These are phyloP conservation scores for Euspilapteryx auroguttella DNA, from an alignment of 2,888 invertebrate species.

Conservation along the genomic window DNA sequence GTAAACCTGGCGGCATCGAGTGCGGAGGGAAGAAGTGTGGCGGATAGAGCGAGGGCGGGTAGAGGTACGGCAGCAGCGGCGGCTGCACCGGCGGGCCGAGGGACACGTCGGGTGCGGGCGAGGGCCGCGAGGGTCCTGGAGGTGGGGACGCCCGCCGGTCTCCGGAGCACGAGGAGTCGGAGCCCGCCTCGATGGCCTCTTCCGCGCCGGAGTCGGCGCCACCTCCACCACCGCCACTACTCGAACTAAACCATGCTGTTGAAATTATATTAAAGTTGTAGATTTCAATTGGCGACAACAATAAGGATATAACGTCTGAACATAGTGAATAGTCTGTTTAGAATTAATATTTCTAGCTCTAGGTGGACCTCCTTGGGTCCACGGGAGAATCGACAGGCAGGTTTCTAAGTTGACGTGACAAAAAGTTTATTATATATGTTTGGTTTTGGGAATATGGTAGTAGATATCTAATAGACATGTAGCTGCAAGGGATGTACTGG, in stretches of 20 bases:
- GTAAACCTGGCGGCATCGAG: conserved; percentile 79
- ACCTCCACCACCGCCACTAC: conserved; percentile 55
- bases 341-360: no score
- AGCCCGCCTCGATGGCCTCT: conserved; percentile 67
- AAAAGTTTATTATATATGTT: no score
- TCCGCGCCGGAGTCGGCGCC: conserved; percentile 62
- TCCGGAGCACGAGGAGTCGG: conserved; percentile 75
- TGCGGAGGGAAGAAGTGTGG: conserved; percentile 74
- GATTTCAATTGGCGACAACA: no score
- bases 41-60: conserved; percentile 86
- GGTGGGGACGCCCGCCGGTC: conserved; percentile 56
- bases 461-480: no score
- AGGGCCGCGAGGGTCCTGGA: conserved; percentile 64
- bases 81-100: conserved; percentile 93
- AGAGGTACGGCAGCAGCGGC: conserved; percentile 90
- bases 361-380: no score
- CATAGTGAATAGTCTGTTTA: no score
- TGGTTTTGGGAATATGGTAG: no score
- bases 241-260: conserved; percentile 68
- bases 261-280: no score
- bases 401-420: no score
- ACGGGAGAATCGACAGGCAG: no score
- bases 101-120: conserved; percentile 90
- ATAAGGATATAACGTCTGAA: no score
- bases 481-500: no score